phyloP scores from a whole-genome alignment of 2,113 vertebrate species.

The Oophaga pumilio region DNA sequence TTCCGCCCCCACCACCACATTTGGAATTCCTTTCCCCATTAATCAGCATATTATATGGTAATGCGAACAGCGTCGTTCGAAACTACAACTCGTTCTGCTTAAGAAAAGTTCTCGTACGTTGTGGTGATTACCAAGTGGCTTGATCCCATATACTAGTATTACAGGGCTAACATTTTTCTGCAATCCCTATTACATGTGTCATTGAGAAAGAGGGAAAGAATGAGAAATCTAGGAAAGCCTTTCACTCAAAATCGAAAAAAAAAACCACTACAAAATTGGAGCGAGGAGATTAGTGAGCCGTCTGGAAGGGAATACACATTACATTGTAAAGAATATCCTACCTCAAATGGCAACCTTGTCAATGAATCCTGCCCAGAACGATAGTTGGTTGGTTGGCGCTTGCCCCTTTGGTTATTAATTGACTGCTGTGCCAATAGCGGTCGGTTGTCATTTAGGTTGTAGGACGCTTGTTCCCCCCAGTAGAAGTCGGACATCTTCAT shows the following conservation, averaged over 20 bases:
- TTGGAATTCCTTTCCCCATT: no score
- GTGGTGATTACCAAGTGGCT: no score
- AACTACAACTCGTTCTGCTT: no score
- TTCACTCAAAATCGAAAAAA: neutral
- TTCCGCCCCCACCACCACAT: no score
- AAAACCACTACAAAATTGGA: neutral
- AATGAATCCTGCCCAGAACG: slow-evolving; percentile 84
- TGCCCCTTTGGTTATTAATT: slow-evolving; percentile 78
- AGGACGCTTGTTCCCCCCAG: slow-evolving; percentile 83
- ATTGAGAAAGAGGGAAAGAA: neutral
- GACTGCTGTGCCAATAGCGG: slow-evolving; percentile 75
- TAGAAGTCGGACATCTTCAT: slow-evolving; percentile 91
- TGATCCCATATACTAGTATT: neutral
- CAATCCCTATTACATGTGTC: neutral
- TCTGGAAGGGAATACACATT: no score
- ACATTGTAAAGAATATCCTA: slow-evolving; percentile 62
- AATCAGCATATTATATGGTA: no score
- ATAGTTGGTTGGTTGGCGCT: slow-evolving; percentile 81
- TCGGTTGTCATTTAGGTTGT: slow-evolving; percentile 80
- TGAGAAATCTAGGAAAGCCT: neutral
- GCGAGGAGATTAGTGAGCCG: neutral
- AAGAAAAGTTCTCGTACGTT: no score
- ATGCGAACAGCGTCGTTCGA: no score
- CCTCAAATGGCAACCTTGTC: slow-evolving; percentile 87
- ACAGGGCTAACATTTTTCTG: neutral